Evolutionary conservation across 2,113 vertebrate genomes (phyloP).

Genomic region (Genyomyrus donnyi): DNA sequence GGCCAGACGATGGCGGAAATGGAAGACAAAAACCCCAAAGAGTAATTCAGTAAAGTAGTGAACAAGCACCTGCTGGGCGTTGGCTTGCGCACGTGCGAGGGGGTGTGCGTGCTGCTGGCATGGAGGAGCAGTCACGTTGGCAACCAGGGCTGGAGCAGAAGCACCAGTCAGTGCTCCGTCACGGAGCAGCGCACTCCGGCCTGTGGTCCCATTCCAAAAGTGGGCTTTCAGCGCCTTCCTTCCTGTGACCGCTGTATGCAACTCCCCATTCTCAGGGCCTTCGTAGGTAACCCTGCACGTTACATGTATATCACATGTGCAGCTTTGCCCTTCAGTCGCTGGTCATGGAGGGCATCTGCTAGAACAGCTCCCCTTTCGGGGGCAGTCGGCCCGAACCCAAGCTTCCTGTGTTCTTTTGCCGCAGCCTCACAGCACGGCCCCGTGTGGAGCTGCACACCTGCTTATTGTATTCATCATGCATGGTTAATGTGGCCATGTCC

Average conservation of each 20-base stretch:
- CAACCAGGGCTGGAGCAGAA: neutral
- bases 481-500: neutral
- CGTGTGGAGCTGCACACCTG: neutral
- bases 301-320: neutral
- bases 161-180: neutral
- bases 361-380: slow-evolving; percentile 56
- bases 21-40: neutral
- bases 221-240: neutral
- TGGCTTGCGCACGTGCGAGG: neutral
- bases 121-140: neutral
- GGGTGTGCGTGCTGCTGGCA: neutral
- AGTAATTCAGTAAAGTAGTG: slow-evolving; percentile 11
- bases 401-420: slow-evolving; percentile 46
- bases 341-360: slow-evolving; percentile 49
- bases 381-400: slow-evolving; percentile 51
- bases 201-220: neutral
- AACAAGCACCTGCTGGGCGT: slow-evolving; percentile 5
- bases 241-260: neutral
- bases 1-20: slow-evolving; percentile 21
- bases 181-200: neutral
- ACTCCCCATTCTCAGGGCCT: neutral
- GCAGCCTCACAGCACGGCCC: slow-evolving; percentile 3
- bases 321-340: slow-evolving; percentile 29
- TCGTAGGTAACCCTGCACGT: neutral
- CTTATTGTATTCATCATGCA: neutral